These are phyloP conservation scores for Peromyscus leucopus DNA, from an alignment of 2,113 vertebrate genomes.

Conservation along the genomic window DNA sequence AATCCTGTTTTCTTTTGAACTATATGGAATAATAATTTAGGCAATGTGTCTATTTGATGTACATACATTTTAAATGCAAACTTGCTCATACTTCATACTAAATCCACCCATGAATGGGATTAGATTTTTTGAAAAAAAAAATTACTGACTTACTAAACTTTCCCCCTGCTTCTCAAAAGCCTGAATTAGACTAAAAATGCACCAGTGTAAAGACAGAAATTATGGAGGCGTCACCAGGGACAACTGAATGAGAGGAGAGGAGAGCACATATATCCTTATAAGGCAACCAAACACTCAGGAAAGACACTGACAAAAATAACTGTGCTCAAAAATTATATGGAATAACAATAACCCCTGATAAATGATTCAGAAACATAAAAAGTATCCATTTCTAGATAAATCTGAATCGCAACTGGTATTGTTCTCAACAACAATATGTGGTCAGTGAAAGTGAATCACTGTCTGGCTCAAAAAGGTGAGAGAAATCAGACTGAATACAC, in stretches of 20 bases:
- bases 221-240: constrained; percentile 74
- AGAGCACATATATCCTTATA: constrained; percentile 71
- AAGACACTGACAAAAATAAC: constrained; percentile 80
- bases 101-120: constrained; percentile 67
- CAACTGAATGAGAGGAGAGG: constrained; percentile 66
- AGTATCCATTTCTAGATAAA: constrained; percentile 68
- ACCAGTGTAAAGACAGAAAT: constrained; percentile 75
- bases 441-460: constrained; percentile 65
- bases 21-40: constrained; percentile 64
- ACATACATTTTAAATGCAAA: constrained; percentile 68
- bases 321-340: constrained; percentile 65
- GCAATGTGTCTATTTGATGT: constrained; percentile 62
- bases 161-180: constrained; percentile 74
- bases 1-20: constrained; percentile 65
- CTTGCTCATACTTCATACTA: constrained; percentile 52
- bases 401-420: constrained; percentile 59
- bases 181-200: constrained; percentile 78
- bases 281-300: constrained; percentile 67
- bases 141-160: constrained; percentile 76
- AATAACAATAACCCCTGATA: constrained; percentile 75
- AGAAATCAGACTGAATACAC: constrained; percentile 47
- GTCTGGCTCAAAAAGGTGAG: constrained; percentile 61
- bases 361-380: constrained; percentile 74
- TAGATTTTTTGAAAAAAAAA: constrained; percentile 57
- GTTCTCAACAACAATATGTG: constrained; percentile 58